phyloP scores from a whole-genome alignment of 2,888 invertebrate genomes.

The Lamellibrachia satsuma region DNA sequence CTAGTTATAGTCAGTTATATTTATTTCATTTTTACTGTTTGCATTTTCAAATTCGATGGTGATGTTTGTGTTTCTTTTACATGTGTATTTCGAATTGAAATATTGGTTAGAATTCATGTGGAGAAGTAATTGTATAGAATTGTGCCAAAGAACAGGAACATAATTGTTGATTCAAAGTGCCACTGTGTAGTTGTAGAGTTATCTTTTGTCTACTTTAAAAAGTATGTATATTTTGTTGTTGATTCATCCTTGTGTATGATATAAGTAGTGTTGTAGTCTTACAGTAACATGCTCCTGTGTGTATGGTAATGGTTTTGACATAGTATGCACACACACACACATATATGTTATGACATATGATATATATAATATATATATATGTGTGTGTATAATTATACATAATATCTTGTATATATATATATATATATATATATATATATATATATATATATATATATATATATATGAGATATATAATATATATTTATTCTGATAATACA shows the following conservation, averaged over 20 bases:
- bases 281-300: no score
- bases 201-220: no score
- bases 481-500: not conserved
- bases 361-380: no score
- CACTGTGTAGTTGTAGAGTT: not conserved
- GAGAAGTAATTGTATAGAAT: not conserved
- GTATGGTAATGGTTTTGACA: not conserved
- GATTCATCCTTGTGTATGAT: no score
- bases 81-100: not conserved
- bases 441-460: not conserved
- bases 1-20: not conserved
- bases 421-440: not conserved
- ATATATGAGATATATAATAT: not conserved
- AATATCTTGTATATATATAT: no score
- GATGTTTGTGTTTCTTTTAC: not conserved
- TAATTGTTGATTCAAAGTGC: not conserved
- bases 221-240: no score
- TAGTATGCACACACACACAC: not conserved
- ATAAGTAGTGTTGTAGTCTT: no score
- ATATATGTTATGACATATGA: no score
- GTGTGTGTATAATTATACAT: no score
- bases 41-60: not conserved
- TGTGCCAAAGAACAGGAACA: not conserved
- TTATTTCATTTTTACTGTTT: not conserved
- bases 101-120: not conserved